These are phyloP conservation scores for Megaustenia siamemsis DNA, from an alignment of 2,888 invertebrate species.

Conservation along the genomic window DNA sequence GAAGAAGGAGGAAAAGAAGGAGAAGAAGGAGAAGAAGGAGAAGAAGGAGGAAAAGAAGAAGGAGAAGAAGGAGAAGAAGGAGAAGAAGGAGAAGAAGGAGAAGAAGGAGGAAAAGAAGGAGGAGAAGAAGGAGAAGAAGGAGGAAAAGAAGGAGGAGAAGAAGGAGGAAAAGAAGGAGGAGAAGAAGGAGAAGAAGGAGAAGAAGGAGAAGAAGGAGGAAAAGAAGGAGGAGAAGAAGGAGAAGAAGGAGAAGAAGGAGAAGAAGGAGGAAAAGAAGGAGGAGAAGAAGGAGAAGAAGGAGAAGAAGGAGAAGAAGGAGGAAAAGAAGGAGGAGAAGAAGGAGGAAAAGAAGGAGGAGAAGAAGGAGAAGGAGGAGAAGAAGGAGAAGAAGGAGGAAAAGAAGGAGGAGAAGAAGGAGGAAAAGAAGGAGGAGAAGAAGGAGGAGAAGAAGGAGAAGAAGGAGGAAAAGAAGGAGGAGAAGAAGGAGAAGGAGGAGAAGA, in stretches of 20 bases:
- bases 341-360: not conserved
- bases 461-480: not conserved
- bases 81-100: not conserved
- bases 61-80: not conserved
- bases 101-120: not conserved
- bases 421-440: not conserved
- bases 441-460: not conserved
- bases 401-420: not conserved
- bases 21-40: not conserved
- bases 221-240: not conserved
- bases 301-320: not conserved
- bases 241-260: not conserved
- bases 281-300: not conserved
- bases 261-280: not conserved
- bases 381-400: not conserved
- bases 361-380: not conserved
- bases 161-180: not conserved
- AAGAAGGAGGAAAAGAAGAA: not conserved
- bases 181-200: not conserved
- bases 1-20: slow-evolving; percentile 19
- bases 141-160: not conserved
- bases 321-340: not conserved
- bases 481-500: not conserved
- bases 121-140: not conserved
- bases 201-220: not conserved